phyloP scores from a whole-genome alignment of 1,140 invertebrate species.

The Delia radicum region DNA sequence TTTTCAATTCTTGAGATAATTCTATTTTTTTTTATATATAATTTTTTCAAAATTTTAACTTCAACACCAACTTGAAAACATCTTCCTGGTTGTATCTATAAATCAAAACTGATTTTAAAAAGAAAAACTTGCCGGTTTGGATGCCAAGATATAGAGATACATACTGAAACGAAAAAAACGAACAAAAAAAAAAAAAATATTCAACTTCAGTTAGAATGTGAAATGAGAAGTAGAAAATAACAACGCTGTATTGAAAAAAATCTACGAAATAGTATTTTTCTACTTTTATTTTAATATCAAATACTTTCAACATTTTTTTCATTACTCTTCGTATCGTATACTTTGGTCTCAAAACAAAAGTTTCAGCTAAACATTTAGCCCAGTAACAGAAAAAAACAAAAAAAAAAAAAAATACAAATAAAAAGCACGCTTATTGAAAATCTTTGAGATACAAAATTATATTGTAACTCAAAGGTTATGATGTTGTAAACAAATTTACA shows the following conservation, averaged over 20 bases:
- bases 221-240: neutral
- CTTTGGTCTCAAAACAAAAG: too few relatives aligned
- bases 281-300: too few relatives aligned
- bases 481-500: too few relatives aligned
- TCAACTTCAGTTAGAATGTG: neutral
- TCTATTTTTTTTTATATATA: neutral
- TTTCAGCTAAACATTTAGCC: too few relatives aligned
- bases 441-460: too few relatives aligned
- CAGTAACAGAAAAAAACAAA: too few relatives aligned
- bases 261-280: neutral
- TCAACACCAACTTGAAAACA: neutral
- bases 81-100: constrained; percentile 26
- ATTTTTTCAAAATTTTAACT: neutral
- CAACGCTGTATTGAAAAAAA: neutral
- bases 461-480: too few relatives aligned
- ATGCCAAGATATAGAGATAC: constrained; percentile 6
- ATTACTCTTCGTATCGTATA: too few relatives aligned
- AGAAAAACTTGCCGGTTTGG: constrained; percentile 29
- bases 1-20: neutral
- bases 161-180: neutral
- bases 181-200: neutral
- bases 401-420: too few relatives aligned
- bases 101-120: constrained; percentile 31
- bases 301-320: too few relatives aligned
- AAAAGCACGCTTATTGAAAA: too few relatives aligned